Evolutionary conservation across 1,140 invertebrate species (phyloP).

Genomic region (Anastrepha ludens): DNA sequence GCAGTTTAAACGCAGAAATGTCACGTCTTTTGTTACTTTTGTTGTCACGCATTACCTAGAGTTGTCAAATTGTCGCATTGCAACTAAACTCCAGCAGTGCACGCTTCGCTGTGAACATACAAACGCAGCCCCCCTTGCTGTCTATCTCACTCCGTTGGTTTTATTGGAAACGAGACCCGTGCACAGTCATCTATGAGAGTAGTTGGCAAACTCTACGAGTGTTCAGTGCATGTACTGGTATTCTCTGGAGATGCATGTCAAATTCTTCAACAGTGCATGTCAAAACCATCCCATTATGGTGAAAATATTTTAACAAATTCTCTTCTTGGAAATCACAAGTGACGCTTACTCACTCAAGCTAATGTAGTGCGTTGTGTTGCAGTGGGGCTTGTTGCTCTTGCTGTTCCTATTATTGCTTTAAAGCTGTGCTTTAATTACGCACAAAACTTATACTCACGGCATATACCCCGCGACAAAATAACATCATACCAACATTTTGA

Average conservation of each 20-base stretch:
- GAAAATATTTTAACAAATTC: conserved; percentile 53
- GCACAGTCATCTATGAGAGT: neutral
- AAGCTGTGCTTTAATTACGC: neutral
- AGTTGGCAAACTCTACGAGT: neutral
- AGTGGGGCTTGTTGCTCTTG: neutral
- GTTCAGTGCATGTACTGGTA: neutral
- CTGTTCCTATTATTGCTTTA: neutral
- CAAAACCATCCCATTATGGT: conserved; percentile 31
- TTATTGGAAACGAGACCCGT: neutral
- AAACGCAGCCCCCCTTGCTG: neutral
- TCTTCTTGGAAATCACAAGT: conserved; percentile 40
- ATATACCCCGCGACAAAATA: too few species aligned
- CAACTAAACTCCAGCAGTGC: conserved; percentile 18
- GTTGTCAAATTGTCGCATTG: conserved; percentile 50
- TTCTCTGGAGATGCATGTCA: conserved; percentile 46
- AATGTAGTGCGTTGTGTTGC: neutral
- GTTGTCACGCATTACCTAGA: neutral
- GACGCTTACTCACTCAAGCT: neutral
- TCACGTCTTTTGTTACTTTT: neutral
- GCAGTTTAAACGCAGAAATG: conserved; percentile 22
- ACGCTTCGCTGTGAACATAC: neutral
- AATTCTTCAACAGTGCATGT: conserved; percentile 39
- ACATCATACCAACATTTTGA: too few species aligned
- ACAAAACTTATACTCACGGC: neutral
- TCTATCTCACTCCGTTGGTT: neutral